Evolutionary conservation across 2,113 vertebrate species (phyloP).

Genomic region (Strix uralensis): DNA sequence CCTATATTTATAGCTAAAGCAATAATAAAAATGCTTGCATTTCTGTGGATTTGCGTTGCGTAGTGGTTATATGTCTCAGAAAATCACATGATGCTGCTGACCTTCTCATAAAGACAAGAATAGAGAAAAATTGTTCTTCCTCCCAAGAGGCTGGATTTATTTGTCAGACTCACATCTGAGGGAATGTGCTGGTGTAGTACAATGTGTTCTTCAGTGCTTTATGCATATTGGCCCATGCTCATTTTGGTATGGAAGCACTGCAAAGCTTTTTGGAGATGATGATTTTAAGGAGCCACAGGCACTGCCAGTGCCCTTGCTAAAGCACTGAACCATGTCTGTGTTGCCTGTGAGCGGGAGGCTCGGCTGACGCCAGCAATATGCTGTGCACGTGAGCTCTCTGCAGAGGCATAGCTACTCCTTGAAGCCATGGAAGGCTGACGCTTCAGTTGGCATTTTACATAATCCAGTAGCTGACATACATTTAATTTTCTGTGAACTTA

Average conservation of each 20-base stretch:
- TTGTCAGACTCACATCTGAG: neutral
- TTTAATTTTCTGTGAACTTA: neutral
- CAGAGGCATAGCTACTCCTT: neutral
- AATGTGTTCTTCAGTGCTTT: neutral
- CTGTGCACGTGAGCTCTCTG: neutral
- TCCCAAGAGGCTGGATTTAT: neutral
- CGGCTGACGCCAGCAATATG: neutral
- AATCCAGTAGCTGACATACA: neutral
- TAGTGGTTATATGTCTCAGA: neutral
- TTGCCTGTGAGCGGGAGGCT: neutral
- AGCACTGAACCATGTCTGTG: rapidly evolving
- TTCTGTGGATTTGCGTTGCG: neutral
- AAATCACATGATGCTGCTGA: neutral
- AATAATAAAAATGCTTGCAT: neutral
- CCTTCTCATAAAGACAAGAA: neutral
- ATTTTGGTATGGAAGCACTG: neutral
- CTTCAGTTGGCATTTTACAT: rapidly evolving
- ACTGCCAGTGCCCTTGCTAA: neutral
- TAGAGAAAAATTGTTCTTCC: neutral
- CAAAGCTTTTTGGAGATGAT: neutral
- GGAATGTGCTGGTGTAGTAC: neutral
- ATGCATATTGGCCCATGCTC: neutral
- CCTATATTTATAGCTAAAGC: neutral
- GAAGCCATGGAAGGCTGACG: neutral
- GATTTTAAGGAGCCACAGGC: neutral